Evolutionary conservation across 2,888 invertebrate species (phyloP).

Genomic region (Chymomyza fuscimana): DNA sequence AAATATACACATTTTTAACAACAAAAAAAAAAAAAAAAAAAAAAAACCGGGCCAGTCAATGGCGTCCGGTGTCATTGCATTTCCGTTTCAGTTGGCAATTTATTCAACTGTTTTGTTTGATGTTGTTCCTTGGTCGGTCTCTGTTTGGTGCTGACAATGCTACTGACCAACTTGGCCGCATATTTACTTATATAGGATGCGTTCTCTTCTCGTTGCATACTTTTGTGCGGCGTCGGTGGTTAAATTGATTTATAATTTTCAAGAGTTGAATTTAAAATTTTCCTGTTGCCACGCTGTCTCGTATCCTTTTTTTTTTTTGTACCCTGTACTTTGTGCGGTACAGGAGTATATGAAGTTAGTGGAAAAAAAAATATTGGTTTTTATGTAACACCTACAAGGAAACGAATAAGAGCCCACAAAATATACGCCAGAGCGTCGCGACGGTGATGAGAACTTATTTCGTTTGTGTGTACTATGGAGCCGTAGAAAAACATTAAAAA

Average conservation of each 20-base stretch:
- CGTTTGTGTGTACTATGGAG: no score
- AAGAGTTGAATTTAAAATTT: slow-evolving; percentile 64
- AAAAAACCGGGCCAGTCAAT: slow-evolving; percentile 52
- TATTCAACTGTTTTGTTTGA: slow-evolving; percentile 58
- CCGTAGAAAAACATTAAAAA: no score
- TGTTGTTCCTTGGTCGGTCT: neutral
- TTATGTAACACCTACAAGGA: no score
- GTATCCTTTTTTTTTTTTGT: slow-evolving; percentile 49
- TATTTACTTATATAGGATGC: slow-evolving; percentile 60
- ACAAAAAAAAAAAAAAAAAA: no score
- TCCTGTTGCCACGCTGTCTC: slow-evolving; percentile 49
- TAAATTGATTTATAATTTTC: slow-evolving; percentile 72
- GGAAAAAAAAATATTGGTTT: no score
- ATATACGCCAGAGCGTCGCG: no score
- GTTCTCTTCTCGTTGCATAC: slow-evolving; percentile 29
- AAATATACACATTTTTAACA: no score
- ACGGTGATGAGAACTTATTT: no score
- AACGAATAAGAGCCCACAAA: no score
- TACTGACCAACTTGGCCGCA: slow-evolving; percentile 50
- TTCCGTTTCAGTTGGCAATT: slow-evolving; percentile 72
- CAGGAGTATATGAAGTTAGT: neutral
- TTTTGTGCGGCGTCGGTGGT: slow-evolving; percentile 50
- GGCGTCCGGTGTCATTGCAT: slow-evolving; percentile 72
- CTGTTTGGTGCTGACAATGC: slow-evolving; percentile 35
- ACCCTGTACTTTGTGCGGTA: neutral